These are phyloP conservation scores for Cotesia glomerata DNA, from an alignment of 1,140 invertebrate species.

Conservation along the genomic window DNA sequence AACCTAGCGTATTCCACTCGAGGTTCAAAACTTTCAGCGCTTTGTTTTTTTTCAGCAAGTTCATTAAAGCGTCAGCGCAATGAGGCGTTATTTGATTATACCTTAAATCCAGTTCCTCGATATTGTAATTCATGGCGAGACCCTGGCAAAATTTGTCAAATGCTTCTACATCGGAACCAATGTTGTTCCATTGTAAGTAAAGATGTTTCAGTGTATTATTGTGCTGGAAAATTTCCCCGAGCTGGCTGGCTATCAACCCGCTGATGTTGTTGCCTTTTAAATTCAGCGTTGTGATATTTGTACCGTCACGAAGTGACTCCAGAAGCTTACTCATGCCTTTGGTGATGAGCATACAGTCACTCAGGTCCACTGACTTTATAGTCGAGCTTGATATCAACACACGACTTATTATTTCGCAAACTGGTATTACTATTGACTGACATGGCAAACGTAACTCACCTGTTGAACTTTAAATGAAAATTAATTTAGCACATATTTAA, in stretches of 20 bases:
- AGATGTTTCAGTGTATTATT: constrained; percentile 53
- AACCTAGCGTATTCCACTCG: constrained; percentile 59
- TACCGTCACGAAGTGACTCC: constrained; percentile 51
- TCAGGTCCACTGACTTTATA: constrained; percentile 47
- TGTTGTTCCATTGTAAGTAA: constrained; percentile 57
- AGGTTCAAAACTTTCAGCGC: constrained; percentile 51
- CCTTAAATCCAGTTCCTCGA: constrained; percentile 56
- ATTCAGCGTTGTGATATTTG: constrained; percentile 48
- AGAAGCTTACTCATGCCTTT: constrained; percentile 48
- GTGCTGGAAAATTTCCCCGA: constrained; percentile 51
- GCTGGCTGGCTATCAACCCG: constrained; percentile 43
- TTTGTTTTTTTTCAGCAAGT: constrained; percentile 49
- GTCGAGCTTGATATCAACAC: constrained; percentile 49
- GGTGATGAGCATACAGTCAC: constrained; percentile 54
- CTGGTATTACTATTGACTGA: constrained; percentile 48
- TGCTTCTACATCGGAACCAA: constrained; percentile 49
- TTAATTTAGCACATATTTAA: no score
- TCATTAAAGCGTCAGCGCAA: constrained; percentile 45
- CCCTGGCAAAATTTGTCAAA: constrained; percentile 57
- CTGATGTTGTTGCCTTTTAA: constrained; percentile 60
- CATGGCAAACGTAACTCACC: constrained; percentile 45
- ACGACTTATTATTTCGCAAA: constrained; percentile 51
- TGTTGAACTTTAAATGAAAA: constrained; percentile 43
- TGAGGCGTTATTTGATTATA: constrained; percentile 59
- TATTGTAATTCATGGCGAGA: constrained; percentile 50